Conservation (phyloP, 2,113 vertebrate genomes). For the Syrrhaptes paradoxus region DNA sequence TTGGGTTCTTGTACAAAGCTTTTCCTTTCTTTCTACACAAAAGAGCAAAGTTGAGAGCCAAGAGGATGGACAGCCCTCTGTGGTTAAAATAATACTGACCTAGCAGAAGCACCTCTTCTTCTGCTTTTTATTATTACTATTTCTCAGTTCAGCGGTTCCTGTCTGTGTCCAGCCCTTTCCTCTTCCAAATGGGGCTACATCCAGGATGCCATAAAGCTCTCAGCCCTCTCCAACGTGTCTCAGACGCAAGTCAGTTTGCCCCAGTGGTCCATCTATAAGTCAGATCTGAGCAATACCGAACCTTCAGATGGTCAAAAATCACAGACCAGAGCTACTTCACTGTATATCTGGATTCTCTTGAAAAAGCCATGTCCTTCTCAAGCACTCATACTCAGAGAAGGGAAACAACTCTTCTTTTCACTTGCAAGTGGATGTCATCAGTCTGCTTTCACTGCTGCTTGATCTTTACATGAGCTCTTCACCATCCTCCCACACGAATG, state of each 20-base stretch:
- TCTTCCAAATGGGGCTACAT: not conserved
- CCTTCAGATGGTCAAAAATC: not conserved
- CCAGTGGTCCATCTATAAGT: not conserved
- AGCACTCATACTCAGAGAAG: not conserved
- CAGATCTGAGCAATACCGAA: not conserved
- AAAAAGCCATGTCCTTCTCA: not conserved
- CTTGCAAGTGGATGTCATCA: not conserved
- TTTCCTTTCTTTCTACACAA: not conserved
- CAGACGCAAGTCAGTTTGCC: not conserved
- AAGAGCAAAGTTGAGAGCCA: not conserved
- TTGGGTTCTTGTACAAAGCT: not conserved
- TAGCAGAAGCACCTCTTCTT: not conserved
- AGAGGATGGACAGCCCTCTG: not conserved
- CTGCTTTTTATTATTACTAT: not conserved
- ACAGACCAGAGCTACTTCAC: not conserved
- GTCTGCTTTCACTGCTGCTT: not conserved
- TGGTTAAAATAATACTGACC: not conserved
- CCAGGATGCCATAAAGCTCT: not conserved
- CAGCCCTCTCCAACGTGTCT: not conserved
- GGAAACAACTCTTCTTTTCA: not conserved
- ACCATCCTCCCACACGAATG: not conserved
- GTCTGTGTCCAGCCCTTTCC: not conserved
- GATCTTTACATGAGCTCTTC: not conserved
- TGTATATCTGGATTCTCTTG: rapidly evolving
- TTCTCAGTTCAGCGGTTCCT: not conserved